phyloP scores from a whole-genome alignment of 2,113 vertebrate genomes.

The Hippocampus barbouri region DNA sequence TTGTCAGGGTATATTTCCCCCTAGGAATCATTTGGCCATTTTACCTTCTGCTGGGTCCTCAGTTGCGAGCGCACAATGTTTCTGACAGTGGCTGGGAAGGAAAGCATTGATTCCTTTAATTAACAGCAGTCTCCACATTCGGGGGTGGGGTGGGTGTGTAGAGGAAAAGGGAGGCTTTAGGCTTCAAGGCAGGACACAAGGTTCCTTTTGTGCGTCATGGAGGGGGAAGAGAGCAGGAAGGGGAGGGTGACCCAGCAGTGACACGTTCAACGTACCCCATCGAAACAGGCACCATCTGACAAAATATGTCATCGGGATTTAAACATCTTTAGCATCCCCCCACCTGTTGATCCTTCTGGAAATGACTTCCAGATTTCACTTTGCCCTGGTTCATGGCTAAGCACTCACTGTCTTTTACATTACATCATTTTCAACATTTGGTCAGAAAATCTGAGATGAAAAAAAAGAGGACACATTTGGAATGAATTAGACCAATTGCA shows the following conservation, averaged over 20 bases:
- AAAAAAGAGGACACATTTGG: background rate
- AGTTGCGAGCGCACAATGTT: slow-evolving; percentile 26
- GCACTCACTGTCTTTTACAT: background rate
- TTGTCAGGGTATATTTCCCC: slow-evolving; percentile 29
- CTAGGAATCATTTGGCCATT: slow-evolving; percentile 44
- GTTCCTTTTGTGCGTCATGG: slow-evolving; percentile 31
- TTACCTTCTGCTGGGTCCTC: slow-evolving; percentile 28
- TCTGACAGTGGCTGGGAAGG: slow-evolving; percentile 35
- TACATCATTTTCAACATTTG: slow-evolving; percentile 21
- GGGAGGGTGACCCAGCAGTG: slow-evolving; percentile 21
- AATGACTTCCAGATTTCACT: slow-evolving; percentile 28
- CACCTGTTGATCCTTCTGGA: slow-evolving; percentile 21
- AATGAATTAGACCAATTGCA: slow-evolving; percentile 22
- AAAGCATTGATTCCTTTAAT: slow-evolving; percentile 50
- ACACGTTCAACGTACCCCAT: slow-evolving; percentile 24
- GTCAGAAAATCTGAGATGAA: background rate
- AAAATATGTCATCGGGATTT: slow-evolving; percentile 5
- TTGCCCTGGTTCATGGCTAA: slow-evolving; percentile 28
- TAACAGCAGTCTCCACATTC: slow-evolving; percentile 50
- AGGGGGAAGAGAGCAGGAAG: slow-evolving; percentile 6
- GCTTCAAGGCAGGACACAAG: slow-evolving; percentile 21
- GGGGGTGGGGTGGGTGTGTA: slow-evolving; percentile 1
- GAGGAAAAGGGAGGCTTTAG: slow-evolving; percentile 23
- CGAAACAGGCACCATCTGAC: slow-evolving; percentile 1
- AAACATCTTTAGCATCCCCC: background rate